Base-by-base conservation (phyloP, 2,113 vertebrate species). In the Seriola dumerili region DNA sequence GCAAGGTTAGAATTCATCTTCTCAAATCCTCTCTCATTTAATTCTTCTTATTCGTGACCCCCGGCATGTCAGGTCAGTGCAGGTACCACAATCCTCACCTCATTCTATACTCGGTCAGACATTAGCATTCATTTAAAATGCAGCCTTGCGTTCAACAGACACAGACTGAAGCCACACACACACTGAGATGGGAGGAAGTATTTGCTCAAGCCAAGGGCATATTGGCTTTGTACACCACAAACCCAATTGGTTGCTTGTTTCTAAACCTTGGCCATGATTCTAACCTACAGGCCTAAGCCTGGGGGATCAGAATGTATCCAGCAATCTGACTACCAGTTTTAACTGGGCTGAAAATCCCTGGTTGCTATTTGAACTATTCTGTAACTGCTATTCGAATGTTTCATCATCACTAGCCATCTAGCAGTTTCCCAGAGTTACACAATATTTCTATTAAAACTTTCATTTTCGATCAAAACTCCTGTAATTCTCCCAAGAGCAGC, bases 91-190 rank as follows among this genome's bases (percentile, higher is more conserved):
- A 14, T 34, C 38, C 1, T 44, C 29, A 46, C 29, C 36, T 84
- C 21, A 48, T 76, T 72, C 54, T 25, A 11, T 57, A 65, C 44
- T 44, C 14, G 44, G 52, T 78, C 23, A 62, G 42, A 65, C 34
- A 72, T 87, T 71, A 64, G 69, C 72, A 72, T 85, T 78, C 65
- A 50, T 25, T 52, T 32, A 63, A 55, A 76, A 55, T n/a, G 32
- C 44, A 46, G 67, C 52, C 25, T 72, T 59, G 57, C 17, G 19
- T 61, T 17, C 12, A 0, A 54, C 75, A 67, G 40, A 42, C 40
- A 42, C 40, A 42, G 8, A 42, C 40, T 36, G 66, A 54, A 54
- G 44, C 61, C 23, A 58, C 6, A 67, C 34, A 74, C 52, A 64
- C 38, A 58, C 14, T 44, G 85, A 59, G 54, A 66, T 40, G 46